These are phyloP conservation scores for Ianthella basta DNA, from an alignment of 37 sponge, comb jelly and placozoan genomes.

Conservation along the genomic window DNA sequence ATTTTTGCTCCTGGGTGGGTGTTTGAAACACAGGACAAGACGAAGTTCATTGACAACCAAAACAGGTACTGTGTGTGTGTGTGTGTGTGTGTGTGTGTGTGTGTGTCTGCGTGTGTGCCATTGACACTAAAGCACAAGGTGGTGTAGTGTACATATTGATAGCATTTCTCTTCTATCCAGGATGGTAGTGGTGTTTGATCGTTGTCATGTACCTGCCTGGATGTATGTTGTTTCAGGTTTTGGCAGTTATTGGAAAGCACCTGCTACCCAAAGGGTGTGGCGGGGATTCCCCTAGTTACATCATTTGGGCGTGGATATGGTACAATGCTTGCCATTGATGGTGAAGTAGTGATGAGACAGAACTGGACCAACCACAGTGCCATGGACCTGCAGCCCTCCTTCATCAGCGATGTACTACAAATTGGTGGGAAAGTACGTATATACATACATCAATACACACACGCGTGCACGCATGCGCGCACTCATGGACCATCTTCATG, in stretches of 20 bases:
- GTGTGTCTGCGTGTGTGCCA: conserved; percentile 22
- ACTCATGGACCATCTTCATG: too few species aligned
- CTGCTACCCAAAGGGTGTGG: conserved; percentile 7
- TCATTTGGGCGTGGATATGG: conserved; percentile 82
- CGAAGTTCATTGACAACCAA: conserved; percentile 78
- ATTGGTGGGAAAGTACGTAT: conserved; percentile 44
- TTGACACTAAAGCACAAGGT: too few species aligned
- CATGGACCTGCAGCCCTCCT: conserved; percentile 81
- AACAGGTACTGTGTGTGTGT: conserved; percentile 57
- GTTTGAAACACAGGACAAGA: conserved; percentile 84
- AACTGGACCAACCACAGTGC: conserved; percentile 84
- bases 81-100: not conserved
- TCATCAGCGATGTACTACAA: conserved; percentile 36
- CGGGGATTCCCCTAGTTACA: conserved; percentile 60
- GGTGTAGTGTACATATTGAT: too few species aligned
- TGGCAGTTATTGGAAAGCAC: conserved; percentile 63
- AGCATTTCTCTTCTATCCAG: too few species aligned
- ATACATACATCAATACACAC: too few species aligned
- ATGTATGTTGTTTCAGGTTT: conserved; percentile 50
- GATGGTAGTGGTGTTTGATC: not conserved
- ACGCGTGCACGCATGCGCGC: too few species aligned
- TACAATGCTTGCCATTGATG: conserved; percentile 57
- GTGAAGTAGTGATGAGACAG: conserved; percentile 48
- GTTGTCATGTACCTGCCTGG: not conserved
- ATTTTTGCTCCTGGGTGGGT: conserved; percentile 99